Evolutionary conservation across 2,888 invertebrate species (phyloP).

Genomic region (Biston stratarius): DNA sequence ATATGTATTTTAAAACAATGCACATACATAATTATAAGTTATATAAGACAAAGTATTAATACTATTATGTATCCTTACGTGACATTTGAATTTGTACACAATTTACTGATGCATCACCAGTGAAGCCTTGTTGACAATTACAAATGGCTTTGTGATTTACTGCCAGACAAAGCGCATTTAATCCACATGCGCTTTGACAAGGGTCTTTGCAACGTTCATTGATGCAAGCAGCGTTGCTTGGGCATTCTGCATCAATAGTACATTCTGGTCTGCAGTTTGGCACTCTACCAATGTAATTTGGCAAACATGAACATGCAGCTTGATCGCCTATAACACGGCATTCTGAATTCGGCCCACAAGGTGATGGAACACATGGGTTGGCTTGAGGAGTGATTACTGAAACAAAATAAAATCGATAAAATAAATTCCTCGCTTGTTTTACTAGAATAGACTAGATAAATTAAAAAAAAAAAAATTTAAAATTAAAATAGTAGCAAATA

Average conservation of each 20-base stretch:
- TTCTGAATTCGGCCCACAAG: conserved; percentile 94
- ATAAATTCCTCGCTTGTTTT: neutral
- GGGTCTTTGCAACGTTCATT: conserved; percentile 94
- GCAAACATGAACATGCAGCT: conserved; percentile 94
- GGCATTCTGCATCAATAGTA: conserved; percentile 92
- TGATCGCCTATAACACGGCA: conserved; percentile 93
- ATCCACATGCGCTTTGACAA: conserved; percentile 92
- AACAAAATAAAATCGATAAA: conserved; percentile 38
- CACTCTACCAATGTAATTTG: conserved; percentile 93
- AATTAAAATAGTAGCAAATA: too few species aligned
- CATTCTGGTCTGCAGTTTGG: conserved; percentile 95
- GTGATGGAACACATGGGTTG: conserved; percentile 93
- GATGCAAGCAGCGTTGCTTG: conserved; percentile 92
- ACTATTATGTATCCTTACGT: conserved; percentile 59
- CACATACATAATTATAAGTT: neutral
- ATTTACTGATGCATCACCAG: conserved; percentile 91
- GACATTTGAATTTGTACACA: conserved; percentile 87
- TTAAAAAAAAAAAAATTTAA: neutral
- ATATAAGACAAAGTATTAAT: conserved; percentile 23
- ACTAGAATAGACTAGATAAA: neutral
- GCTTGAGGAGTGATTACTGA: conserved; percentile 60
- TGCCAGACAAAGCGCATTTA: conserved; percentile 93
- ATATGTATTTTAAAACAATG: neutral
- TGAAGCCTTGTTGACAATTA: conserved; percentile 93
- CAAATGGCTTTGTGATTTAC: conserved; percentile 94